A percentile compares a stretch with the other conserved stretches of the same genome.
phyloP scores from a whole-genome alignment of 2,797 vertebrate species.

The Argya squamiceps region DNA sequence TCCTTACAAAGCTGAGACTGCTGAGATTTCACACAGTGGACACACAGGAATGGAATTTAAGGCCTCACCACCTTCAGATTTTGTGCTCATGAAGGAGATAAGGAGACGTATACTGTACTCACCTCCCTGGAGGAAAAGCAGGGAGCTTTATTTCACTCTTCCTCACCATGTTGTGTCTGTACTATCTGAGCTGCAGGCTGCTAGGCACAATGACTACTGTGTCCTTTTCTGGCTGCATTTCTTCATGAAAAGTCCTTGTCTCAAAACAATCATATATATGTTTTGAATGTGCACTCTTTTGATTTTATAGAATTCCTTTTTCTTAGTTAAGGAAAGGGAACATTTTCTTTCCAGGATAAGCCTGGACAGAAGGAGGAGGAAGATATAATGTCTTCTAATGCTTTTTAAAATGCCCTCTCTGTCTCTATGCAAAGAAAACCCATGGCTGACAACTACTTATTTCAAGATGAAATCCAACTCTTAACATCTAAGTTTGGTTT shows the following conservation, averaged over 20 bases:
- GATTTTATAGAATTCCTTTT: not conserved
- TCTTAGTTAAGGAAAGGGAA: not conserved
- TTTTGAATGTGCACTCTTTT: not conserved
- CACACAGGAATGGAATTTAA: not conserved
- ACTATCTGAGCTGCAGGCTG: not conserved
- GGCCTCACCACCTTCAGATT: not conserved
- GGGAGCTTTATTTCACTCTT: not conserved
- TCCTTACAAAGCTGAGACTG: not conserved
- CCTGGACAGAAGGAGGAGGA: not conserved
- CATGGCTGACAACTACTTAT: rapidly evolving
- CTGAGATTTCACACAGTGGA: not conserved
- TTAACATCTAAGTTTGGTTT: not conserved
- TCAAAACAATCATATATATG: not conserved
- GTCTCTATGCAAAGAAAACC: not conserved
- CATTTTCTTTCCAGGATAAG: not conserved
- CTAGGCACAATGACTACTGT: not conserved
- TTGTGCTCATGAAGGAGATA: not conserved
- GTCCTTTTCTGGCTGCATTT: not conserved
- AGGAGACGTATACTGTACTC: not conserved
- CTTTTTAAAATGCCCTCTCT: not conserved
- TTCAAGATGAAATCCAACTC: not conserved
- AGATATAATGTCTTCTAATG: not conserved
- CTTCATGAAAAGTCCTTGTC: not conserved
- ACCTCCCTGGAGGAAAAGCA: not conserved
- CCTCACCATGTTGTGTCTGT: not conserved